Percentiles rank a stretch among this genome's conserved stretches.
phyloP scores from a whole-genome alignment of 2,113 vertebrate genomes.

The Tetrax tetrax region DNA sequence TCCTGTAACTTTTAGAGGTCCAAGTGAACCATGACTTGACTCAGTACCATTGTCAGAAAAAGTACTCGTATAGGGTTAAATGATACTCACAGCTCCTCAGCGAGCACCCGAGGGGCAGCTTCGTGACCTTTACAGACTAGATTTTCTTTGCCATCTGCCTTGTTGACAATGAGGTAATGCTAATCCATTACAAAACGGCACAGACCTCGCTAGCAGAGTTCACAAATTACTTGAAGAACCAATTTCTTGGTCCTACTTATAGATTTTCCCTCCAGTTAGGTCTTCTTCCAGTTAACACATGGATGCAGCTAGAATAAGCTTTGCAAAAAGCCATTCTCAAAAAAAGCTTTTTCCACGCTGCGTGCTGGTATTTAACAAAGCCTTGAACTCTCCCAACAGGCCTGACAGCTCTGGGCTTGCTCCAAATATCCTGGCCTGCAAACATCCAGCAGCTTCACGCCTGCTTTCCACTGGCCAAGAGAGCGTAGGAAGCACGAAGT shows the following conservation, averaged over 20 bases:
- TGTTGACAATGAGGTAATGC: background rate
- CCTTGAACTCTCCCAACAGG: background rate
- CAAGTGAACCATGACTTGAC: background rate
- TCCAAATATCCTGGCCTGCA: background rate
- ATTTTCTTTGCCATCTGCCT: background rate
- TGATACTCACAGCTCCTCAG: background rate
- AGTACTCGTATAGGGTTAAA: background rate
- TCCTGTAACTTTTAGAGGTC: background rate
- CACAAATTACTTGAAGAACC: background rate
- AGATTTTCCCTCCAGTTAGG: background rate
- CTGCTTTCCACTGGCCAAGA: background rate
- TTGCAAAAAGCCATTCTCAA: background rate
- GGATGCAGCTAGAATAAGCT: background rate
- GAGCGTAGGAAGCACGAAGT: accelerated
- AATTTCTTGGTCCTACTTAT: background rate
- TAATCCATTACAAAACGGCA: background rate
- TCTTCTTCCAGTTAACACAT: background rate
- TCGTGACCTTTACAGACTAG: background rate
- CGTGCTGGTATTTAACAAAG: background rate
- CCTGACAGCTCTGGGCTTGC: background rate
- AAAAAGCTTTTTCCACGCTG: background rate
- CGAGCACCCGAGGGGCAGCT: background rate
- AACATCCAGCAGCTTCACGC: background rate
- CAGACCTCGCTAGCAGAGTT: background rate
- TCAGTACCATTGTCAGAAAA: background rate